These are phyloP conservation scores for Venustaconcha ellipsiformis DNA, from an alignment of 1,140 invertebrate genomes.

Conservation along the genomic window DNA sequence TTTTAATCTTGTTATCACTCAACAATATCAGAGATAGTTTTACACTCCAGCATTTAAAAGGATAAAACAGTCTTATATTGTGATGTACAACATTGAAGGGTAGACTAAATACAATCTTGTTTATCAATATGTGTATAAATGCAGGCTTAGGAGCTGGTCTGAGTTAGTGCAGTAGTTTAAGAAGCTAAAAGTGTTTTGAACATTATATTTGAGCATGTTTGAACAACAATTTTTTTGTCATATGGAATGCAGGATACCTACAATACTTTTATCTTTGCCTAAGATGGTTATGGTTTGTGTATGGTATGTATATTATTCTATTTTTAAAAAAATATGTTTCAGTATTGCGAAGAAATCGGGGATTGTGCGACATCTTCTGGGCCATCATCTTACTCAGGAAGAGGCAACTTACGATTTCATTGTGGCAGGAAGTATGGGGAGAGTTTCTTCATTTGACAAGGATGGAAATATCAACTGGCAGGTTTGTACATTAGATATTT, in stretches of 20 bases:
- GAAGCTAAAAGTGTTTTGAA: too few relatives aligned
- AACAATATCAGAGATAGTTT: too few relatives aligned
- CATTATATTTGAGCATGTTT: too few relatives aligned
- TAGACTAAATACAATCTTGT: too few relatives aligned
- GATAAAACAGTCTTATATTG: too few relatives aligned
- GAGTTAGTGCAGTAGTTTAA: too few relatives aligned
- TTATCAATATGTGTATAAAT: too few relatives aligned
- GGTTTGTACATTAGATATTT: conserved; percentile 30
- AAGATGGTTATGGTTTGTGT: background rate
- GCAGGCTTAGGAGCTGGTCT: too few relatives aligned
- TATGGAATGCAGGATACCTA: background rate
- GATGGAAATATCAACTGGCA: conserved; percentile 63
- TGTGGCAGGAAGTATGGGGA: conserved; percentile 49
- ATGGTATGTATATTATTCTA: background rate
- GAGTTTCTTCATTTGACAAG: conserved; percentile 54
- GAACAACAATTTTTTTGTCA: too few relatives aligned
- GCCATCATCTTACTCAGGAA: conserved; percentile 50
- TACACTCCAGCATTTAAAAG: too few relatives aligned
- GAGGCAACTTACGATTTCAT: conserved; percentile 54
- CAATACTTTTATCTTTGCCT: background rate
- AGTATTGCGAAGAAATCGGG: conserved; percentile 60
- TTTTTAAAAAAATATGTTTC: conserved; percentile 19
- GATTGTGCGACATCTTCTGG: conserved; percentile 55
- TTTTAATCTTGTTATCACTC: too few relatives aligned
- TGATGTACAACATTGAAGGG: too few relatives aligned